Conservation (phyloP, 2,888 invertebrate genomes). For the Resseliella maxima region DNA sequence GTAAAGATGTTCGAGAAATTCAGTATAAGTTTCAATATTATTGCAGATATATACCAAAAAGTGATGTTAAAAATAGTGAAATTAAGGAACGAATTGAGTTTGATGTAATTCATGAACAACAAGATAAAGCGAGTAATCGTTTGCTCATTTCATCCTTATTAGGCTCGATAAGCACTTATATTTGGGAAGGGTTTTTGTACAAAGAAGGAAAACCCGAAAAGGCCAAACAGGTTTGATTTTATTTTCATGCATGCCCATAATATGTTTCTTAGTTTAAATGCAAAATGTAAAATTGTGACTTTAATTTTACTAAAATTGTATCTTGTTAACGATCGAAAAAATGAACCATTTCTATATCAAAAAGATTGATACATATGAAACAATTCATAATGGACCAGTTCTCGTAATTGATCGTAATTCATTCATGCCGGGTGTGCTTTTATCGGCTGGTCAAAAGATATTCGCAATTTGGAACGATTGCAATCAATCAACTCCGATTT, state of each 20-base stretch:
- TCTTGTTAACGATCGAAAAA: too few species aligned
- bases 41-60: conserved; percentile 56
- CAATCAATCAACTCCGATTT: conserved; percentile 71
- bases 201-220: conserved; percentile 70
- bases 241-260: too few species aligned
- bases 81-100: conserved; percentile 57
- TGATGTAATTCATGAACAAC: conserved; percentile 59
- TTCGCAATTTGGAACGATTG: conserved; percentile 81
- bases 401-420: conserved; percentile 73
- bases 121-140: conserved; percentile 59
- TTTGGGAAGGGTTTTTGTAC: conserved; percentile 75
- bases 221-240: conserved; percentile 60
- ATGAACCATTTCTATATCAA: conserved; percentile 59
- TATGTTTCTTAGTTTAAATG: too few species aligned
- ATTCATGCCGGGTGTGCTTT: conserved; percentile 72
- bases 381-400: conserved; percentile 79
- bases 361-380: conserved; percentile 67
- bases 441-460: conserved; percentile 80
- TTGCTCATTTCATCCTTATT: conserved; percentile 68
- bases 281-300: too few species aligned
- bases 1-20: too few species aligned
- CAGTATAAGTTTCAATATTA: background rate
- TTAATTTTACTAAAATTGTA: too few species aligned
- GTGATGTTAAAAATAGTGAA: background rate
- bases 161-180: conserved; percentile 68